These are phyloP conservation scores for Pangasianodon hypophthalmus DNA, from an alignment of 2,113 vertebrate genomes.

Conservation along the genomic window DNA sequence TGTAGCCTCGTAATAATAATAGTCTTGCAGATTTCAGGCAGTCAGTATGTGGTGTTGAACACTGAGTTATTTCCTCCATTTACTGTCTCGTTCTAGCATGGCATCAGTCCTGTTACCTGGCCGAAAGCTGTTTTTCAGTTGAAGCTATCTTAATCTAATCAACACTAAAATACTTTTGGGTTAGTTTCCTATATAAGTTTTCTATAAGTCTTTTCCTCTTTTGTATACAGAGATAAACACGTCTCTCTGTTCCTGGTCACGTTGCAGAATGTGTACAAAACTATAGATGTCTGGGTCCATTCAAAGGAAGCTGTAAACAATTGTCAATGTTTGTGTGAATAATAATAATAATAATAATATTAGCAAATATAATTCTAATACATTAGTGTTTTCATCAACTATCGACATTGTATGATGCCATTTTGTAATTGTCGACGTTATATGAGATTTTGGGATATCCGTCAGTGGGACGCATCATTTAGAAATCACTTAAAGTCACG, in stretches of 20 bases:
- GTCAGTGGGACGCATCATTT: conserved; percentile 44
- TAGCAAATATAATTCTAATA: conserved; percentile 55
- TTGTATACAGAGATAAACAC: conserved; percentile 37
- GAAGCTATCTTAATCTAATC: not conserved
- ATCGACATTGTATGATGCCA: conserved; percentile 55
- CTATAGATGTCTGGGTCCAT: conserved; percentile 57
- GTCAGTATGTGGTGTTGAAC: conserved; percentile 31
- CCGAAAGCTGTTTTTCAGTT: conserved; percentile 1
- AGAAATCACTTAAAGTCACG: conserved; percentile 64
- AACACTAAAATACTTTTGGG: conserved; percentile 21
- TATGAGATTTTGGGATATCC: conserved; percentile 58
- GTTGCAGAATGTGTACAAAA: conserved; percentile 54
- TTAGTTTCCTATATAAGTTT: not conserved
- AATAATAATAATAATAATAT: conserved; percentile 45
- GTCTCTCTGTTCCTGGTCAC: conserved; percentile 40
- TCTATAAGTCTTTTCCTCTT: conserved; percentile 34
- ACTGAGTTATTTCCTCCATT: conserved; percentile 2
- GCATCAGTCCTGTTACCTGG: not conserved
- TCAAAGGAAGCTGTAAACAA: conserved; percentile 58
- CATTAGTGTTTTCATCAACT: conserved; percentile 57
- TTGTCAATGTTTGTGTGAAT: conserved; percentile 59
- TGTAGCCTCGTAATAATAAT: conserved; percentile 35
- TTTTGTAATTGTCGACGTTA: conserved; percentile 54
- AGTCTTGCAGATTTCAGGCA: conserved; percentile 40
- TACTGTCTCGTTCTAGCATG: not conserved